Conservation (phyloP, 2,797 vertebrate species). For the Eidolon dupreanum region DNA sequence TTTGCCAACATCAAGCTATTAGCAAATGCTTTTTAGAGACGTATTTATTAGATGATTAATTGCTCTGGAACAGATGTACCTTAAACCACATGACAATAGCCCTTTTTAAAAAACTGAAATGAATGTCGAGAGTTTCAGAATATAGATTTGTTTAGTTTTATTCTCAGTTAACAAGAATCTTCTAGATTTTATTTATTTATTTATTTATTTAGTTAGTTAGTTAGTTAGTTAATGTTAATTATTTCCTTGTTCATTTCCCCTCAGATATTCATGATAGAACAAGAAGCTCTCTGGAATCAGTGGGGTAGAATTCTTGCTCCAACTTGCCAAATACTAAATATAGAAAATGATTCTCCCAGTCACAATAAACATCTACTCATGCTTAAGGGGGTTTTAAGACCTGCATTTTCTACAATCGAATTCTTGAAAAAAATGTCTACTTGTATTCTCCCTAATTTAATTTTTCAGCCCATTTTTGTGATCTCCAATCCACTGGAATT, state of each 20-base stretch:
- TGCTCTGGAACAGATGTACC: background rate
- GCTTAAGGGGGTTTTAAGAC: background rate
- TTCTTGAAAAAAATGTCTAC: background rate
- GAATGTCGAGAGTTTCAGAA: background rate
- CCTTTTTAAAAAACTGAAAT: slow-evolving; percentile 29
- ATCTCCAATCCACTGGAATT: background rate
- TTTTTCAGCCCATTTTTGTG: background rate
- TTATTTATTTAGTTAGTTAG: background rate
- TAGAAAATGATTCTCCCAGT: background rate
- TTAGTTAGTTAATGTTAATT: background rate
- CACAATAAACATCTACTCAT: background rate
- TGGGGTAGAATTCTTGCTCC: background rate
- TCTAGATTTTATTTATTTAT: slow-evolving; percentile 20
- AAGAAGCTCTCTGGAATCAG: background rate
- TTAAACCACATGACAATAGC: slow-evolving; percentile 37
- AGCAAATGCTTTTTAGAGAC: slow-evolving; percentile 13
- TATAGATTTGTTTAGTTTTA: slow-evolving; percentile 1
- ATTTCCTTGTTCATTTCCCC: background rate
- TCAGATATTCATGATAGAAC: background rate
- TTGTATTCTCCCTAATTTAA: background rate
- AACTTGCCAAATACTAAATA: background rate
- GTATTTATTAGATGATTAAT: slow-evolving; percentile 39
- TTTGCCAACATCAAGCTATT: slow-evolving; percentile 50
- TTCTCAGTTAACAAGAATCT: background rate
- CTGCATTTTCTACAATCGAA: background rate